Evolutionary conservation across 2,113 vertebrate species (phyloP).

Genomic region (Scytalopus superciliaris): DNA sequence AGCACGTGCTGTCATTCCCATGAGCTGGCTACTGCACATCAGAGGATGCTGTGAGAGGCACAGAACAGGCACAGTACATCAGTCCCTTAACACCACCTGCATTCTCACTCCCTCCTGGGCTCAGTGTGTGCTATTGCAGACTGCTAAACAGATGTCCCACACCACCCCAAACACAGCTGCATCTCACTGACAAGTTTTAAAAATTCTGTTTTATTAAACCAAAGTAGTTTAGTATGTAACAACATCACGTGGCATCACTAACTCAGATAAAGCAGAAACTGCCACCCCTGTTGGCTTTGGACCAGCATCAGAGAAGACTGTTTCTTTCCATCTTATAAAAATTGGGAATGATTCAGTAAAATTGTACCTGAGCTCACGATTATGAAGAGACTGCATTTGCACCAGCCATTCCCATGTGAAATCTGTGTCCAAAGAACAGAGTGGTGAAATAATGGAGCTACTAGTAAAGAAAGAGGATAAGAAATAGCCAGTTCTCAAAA

Average conservation of each 20-base stretch:
- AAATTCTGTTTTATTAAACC: neutral
- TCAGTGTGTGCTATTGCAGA: neutral
- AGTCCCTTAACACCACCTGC: neutral
- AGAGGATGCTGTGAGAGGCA: neutral
- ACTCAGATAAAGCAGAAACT: neutral
- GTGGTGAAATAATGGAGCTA: neutral
- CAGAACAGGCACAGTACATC: neutral
- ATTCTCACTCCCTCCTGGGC: neutral
- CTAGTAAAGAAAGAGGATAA: neutral
- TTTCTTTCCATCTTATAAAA: neutral
- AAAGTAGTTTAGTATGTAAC: neutral
- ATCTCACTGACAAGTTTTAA: neutral
- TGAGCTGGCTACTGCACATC: neutral
- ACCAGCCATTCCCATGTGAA: neutral
- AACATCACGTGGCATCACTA: neutral
- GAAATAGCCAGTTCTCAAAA: neutral
- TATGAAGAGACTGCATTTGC: neutral
- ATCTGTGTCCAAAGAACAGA: neutral
- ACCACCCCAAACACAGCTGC: neutral
- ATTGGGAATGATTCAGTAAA: neutral
- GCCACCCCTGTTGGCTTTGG: neutral
- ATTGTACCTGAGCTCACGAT: neutral
- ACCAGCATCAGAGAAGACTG: neutral
- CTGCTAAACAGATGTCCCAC: neutral
- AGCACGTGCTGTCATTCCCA: neutral